Evolutionary conservation across 2,797 vertebrate genomes (phyloP), one percentile per base, ranked within the genome.

Genomic region (Halcyon leucocephala): DNA sequence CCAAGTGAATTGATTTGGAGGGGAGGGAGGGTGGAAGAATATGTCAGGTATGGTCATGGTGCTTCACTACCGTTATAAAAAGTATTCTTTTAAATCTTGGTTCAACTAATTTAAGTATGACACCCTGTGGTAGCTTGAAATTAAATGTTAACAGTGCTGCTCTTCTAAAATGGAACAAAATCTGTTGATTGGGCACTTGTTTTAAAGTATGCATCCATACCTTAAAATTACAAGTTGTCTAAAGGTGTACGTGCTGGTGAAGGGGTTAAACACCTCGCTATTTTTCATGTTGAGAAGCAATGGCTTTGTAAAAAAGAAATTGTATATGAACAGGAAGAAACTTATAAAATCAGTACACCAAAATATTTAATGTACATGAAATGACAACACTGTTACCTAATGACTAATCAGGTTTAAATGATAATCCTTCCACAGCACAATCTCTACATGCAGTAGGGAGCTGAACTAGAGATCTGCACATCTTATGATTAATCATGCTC

Each of bases 231-330:
- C 48, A 57, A 44, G 25, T 42, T 48, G 28, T 80, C 35, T 65
- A 9, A 82, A 28, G 57, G 77, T 22, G 19, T 82, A 74, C 14
- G 2, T 84, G 80, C 95, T 98, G 95, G 92, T 97, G 94, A 97
- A 96, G 95, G 93, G 95, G 95, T 97, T 97, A 96, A 96, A 69
- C 62, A 88, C 15, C 72, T 65, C 78, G 64, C 48, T 20, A 18
- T 72, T 61, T 74, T 90, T 87, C 37, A 8, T 22, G 51, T 78
- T 78, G 37, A 58, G 22, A 90, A 80, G 42, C 82, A 89, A 37
- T 35, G n/a, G 31, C 52, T 70, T 29, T 42, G 16, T 69, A 6
- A 35, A 82, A 72, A 71, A 28, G 28, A 58, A 24, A 31, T 29
- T 26, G 19, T 42, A 10, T 44, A 22, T 20, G 37, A 69, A 28